phyloP scores from a whole-genome alignment of 2,888 invertebrate genomes.

The Lamellibrachia columna region DNA sequence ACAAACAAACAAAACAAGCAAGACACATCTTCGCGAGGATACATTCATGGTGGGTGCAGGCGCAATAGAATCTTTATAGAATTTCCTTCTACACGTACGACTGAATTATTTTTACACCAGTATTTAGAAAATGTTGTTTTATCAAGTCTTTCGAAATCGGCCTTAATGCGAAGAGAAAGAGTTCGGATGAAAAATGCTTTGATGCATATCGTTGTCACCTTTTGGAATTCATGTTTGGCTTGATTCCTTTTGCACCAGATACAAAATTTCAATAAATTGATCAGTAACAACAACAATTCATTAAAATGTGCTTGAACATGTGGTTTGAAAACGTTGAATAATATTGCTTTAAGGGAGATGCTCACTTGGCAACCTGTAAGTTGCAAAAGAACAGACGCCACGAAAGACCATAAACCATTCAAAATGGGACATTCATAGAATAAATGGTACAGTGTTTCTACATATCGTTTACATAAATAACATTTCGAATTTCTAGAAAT shows the following conservation, averaged over 20 bases:
- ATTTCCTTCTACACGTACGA: slow-evolving; percentile 16
- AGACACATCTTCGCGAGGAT: not conserved
- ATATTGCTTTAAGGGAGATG: too few species aligned
- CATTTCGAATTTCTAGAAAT: not conserved
- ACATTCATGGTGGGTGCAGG: slow-evolving; percentile 17
- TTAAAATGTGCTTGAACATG: not conserved
- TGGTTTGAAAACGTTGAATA: not conserved
- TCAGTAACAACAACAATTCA: not conserved
- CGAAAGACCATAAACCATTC: not conserved
- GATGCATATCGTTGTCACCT: not conserved
- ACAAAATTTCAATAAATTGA: not conserved
- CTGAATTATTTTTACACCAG: not conserved
- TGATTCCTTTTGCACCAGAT: not conserved
- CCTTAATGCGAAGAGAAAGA: not conserved
- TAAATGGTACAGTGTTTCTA: not conserved
- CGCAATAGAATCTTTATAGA: not conserved
- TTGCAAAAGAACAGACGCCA: not conserved
- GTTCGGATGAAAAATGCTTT: not conserved
- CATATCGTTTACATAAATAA: not conserved
- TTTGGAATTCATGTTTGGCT: not conserved
- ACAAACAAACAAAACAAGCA: too few species aligned
- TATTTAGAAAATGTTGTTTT: not conserved
- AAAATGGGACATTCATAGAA: slow-evolving; percentile 14
- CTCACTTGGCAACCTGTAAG: not conserved
- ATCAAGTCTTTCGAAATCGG: not conserved